These are phyloP conservation scores for Brotula barbata DNA, from an alignment of 2,797 vertebrate species.

Conservation along the genomic window DNA sequence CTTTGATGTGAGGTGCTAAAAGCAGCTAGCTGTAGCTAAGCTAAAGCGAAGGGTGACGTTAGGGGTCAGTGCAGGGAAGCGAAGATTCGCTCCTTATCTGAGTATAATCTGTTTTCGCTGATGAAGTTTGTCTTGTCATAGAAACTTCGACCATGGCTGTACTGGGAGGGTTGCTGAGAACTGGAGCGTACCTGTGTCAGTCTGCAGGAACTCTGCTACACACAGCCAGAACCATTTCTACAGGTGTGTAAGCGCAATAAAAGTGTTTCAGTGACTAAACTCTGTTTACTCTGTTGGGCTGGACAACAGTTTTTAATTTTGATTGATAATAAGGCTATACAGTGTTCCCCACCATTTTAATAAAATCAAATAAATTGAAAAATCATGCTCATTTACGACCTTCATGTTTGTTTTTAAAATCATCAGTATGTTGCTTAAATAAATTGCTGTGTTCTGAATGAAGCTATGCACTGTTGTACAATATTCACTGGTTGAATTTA, in stretches of 20 bases:
- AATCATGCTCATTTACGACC: too few relatives aligned
- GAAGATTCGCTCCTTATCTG: rapidly evolving
- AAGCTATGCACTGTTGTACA: too few relatives aligned
- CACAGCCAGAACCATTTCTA: constrained; percentile 61
- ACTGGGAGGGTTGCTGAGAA: constrained; percentile 62
- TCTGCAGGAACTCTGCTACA: constrained; percentile 59
- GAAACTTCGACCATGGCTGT: constrained; percentile 59
- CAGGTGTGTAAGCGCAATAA: constrained; percentile 65
- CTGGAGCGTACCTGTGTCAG: constrained; percentile 62
- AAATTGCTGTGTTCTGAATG: too few relatives aligned
- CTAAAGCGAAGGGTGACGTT: constrained; percentile 52
- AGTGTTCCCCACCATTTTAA: too few relatives aligned
- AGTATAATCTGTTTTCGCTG: rapidly evolving
- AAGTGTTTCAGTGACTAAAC: too few relatives aligned
- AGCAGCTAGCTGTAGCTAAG: constrained; percentile 15
- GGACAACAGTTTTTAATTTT: too few relatives aligned
- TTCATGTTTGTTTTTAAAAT: too few relatives aligned
- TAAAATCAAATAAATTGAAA: too few relatives aligned
- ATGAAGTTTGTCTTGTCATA: background rate
- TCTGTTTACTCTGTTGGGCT: too few relatives aligned
- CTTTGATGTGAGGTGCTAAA: background rate
- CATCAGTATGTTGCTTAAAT: too few relatives aligned
- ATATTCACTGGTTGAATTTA: too few relatives aligned
- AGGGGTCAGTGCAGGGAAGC: background rate
- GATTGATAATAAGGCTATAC: too few relatives aligned